A percentile compares a stretch with the other conserved stretches of the same genome.
phyloP scores from a whole-genome alignment of 2,888 invertebrate species.

The Drosophila atroscutellata region DNA sequence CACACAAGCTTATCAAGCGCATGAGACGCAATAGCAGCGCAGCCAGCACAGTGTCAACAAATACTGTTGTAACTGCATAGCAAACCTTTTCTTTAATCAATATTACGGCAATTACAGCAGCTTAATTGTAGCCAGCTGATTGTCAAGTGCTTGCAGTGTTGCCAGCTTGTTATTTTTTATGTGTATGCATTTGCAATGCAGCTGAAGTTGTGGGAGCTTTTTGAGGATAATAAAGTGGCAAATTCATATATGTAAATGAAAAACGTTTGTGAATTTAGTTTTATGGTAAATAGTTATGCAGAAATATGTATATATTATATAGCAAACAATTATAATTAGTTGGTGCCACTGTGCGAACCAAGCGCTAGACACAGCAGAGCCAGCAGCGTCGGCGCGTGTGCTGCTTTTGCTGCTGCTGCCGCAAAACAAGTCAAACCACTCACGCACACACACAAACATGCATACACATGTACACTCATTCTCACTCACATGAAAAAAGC shows the following conservation, averaged over 20 bases:
- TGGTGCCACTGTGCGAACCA: constrained; percentile 66
- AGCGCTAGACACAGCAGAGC: constrained; percentile 65
- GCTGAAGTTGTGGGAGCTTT: background rate
- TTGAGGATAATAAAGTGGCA: background rate
- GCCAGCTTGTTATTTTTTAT: constrained; percentile 5
- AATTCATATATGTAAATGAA: background rate
- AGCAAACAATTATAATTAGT: constrained; percentile 9
- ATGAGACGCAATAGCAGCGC: constrained; percentile 68
- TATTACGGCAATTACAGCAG: constrained; percentile 3
- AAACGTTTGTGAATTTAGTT: background rate
- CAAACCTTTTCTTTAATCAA: constrained; percentile 15
- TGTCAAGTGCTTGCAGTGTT: constrained; percentile 1
- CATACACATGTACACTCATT: constrained; percentile 29
- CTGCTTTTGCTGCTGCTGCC: constrained; percentile 66
- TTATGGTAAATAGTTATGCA: background rate
- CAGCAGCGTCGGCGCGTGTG: constrained; percentile 72
- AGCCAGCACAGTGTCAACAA: constrained; percentile 53
- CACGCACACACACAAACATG: constrained; percentile 46
- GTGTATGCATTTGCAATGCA: constrained; percentile 1
- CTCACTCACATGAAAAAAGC: constrained; percentile 52
- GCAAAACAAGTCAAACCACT: constrained; percentile 80
- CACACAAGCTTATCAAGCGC: constrained; percentile 66
- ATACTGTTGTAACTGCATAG: constrained; percentile 24
- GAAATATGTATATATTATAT: constrained; percentile 1
- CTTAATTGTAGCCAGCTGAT: constrained; percentile 1